Conservation (phyloP, 2,888 invertebrate genomes). For the Penaeus monodon region DNA sequence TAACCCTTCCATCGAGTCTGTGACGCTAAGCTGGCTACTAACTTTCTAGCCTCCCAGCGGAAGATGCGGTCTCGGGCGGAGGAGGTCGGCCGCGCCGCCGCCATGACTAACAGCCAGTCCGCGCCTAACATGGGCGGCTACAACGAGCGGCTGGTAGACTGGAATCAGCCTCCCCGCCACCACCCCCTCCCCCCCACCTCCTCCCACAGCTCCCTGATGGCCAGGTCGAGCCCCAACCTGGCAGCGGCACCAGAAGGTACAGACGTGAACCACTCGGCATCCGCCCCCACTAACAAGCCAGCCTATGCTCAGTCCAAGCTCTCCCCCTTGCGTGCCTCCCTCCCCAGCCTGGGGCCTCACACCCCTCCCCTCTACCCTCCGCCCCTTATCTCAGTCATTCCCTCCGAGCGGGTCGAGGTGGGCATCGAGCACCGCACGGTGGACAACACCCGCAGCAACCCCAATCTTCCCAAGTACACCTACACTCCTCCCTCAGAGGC, state of each 20-base stretch:
- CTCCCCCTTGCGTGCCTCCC: conserved; percentile 55
- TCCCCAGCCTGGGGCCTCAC: conserved; percentile 46
- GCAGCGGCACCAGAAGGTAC: conserved; percentile 58
- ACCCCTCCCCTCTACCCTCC: conserved; percentile 48
- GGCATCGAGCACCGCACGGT: conserved; percentile 58
- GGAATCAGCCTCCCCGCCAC: conserved; percentile 65
- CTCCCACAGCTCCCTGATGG: conserved; percentile 55
- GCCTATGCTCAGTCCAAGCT: conserved; percentile 60
- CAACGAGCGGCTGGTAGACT: conserved; percentile 66
- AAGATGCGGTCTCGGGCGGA: conserved; percentile 60
- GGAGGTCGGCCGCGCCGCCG: conserved; percentile 41
- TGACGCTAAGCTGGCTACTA: conserved; percentile 45
- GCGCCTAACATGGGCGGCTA: conserved; percentile 63
- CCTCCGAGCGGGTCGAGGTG: conserved; percentile 45
- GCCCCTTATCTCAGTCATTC: conserved; percentile 46
- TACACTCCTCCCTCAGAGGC: conserved; percentile 63
- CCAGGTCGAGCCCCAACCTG: conserved; percentile 62
- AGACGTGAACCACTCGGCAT: conserved; percentile 54
- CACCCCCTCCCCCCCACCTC: conserved; percentile 50
- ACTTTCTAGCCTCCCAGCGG: conserved; percentile 63
- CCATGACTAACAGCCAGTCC: conserved; percentile 57
- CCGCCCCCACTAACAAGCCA: conserved; percentile 58
- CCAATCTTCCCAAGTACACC: conserved; percentile 62
- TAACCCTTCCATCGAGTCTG: background rate
- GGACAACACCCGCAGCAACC: conserved; percentile 59